Base-by-base conservation (phyloP, 1,140 invertebrate genomes). In the Lasaia peninsularis region DNA sequence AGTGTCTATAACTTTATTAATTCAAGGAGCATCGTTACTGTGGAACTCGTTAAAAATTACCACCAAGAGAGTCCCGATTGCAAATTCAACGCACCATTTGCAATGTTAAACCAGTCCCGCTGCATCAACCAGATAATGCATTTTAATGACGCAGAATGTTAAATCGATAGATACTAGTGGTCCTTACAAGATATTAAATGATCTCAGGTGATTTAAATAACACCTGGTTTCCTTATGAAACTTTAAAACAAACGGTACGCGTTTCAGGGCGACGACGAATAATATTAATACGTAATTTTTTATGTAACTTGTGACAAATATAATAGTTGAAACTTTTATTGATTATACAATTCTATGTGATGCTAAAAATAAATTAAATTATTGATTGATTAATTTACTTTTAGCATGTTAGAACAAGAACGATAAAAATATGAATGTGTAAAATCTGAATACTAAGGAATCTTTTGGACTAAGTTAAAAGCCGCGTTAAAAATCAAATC, bases 41-140 rank as follows among this genome's bases (percentile, higher is more conserved):
- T 69, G 65, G 44, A 66, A 71, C 73, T 87, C 78, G 84, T 87
- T 87, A 87, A 87, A 86, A 85, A 87, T 86, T 87, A 87, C 79
- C 81, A 78, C 75, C 69, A 72, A 78, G 80, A 69, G 71, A 65
- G 72, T 63, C 60, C 58, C 65, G 77, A 80, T 80, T 85, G 81
- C 76, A 78, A 80, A 85, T 84, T 82, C 76, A 75, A 73, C 71
- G 66, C 68, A 73, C 67, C 56, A 87, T 87, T 87, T 87, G 84
- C 84, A 87, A 87, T 87, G 84, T 85, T 84, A 86, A 87, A 78
- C 62, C 62, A 58, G 68, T 70, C 69, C 72, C 73, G 77, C 74
- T 78, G 81, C 76, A 84, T 78, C 24, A 28, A 28, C 67, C 72
- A 72, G 80, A 85, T 87, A 87, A 87, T 87, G 82, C 82, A 87